Base-by-base conservation (phyloP, 2,888 invertebrate species). In the Nephrotoma guestfalica region DNA sequence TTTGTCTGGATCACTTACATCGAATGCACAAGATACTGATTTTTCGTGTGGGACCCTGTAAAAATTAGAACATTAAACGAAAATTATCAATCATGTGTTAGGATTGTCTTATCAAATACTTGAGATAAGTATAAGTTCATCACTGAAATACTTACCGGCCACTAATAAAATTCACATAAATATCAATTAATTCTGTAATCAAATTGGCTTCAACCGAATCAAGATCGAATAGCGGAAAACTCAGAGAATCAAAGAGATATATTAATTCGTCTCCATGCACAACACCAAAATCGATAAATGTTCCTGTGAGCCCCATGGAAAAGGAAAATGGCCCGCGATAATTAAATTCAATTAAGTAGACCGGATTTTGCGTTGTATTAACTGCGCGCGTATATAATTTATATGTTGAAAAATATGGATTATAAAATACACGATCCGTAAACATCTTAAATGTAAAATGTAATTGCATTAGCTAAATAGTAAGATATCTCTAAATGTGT, bases 261-360 rank as follows among this genome's bases (percentile, higher is more conserved):
- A 93, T 89, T 18, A 93, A 88, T 88, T 93, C 93, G 88, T 93
- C 93, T 87, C 92, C 92, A 88, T 93, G 93, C 0, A 92, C 91
- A 0, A 92, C 91, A 47, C 71, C 91, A 87, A 90, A 90, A 86
- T 90, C 87, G 0, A 88, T 88, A 7, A 87, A 45, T 7, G 88
- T 89, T 86, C 90, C 89, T 0, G 92, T 92, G 88, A 92, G 93
- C 0, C 91, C 87, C 40, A 90, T 89, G 1, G 92, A 91, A 88
- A 91, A 93, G 2, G 91, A 91, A 86, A 90, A 88, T 0, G 89
- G 88, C 0, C 93, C 93, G 30, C 88, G 89, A 87, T 92, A 93
- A 86, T 91, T 90, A 87, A 93, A 93, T 88, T 91, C 91, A 87
- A 93, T 93, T 86, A 93, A 88, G 89, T 91, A 93, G n/a, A 93